These are phyloP conservation scores for Leucoptera coffeella DNA, from an alignment of 2,888 invertebrate genomes.

Conservation along the genomic window DNA sequence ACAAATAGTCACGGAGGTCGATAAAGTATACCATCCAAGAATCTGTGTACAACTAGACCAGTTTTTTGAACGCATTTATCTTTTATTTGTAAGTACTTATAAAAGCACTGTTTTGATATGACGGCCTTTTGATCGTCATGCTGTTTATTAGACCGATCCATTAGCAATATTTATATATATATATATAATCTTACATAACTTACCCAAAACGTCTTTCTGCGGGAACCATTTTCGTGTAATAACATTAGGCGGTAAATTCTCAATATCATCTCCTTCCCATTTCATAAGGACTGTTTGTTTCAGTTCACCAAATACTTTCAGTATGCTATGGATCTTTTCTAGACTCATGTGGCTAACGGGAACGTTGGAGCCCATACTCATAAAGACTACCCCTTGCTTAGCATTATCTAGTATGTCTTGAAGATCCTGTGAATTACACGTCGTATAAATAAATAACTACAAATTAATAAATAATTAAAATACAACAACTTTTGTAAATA, in stretches of 20 bases:
- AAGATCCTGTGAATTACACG: constrained; percentile 13
- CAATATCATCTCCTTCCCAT: constrained; percentile 28
- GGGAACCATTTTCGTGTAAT: constrained; percentile 44
- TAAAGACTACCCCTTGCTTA: constrained; percentile 14
- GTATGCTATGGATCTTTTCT: constrained; percentile 11
- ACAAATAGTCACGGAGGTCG: too few species aligned
- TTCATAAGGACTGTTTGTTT: constrained; percentile 47
- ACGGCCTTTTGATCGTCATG: too few species aligned
- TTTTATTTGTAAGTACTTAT: too few species aligned
- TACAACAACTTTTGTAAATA: too few species aligned
- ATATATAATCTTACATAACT: too few species aligned
- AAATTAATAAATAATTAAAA: too few species aligned
- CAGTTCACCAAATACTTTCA: constrained; percentile 28
- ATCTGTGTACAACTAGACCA: too few species aligned
- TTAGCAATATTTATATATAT: too few species aligned
- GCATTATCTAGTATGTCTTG: constrained; percentile 13
- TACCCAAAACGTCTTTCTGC: constrained; percentile 38
- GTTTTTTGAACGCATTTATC: too few species aligned
- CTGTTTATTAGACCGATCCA: too few species aligned
- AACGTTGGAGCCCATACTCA: constrained; percentile 19
- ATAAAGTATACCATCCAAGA: too few species aligned
- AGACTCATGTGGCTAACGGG: constrained; percentile 12
- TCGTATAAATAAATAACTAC: constrained; percentile 1
- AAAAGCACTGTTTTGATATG: too few species aligned
- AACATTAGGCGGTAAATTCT: constrained; percentile 27